Conservation (phyloP, 2,113 vertebrate species). For the Podocnemis expansa region DNA sequence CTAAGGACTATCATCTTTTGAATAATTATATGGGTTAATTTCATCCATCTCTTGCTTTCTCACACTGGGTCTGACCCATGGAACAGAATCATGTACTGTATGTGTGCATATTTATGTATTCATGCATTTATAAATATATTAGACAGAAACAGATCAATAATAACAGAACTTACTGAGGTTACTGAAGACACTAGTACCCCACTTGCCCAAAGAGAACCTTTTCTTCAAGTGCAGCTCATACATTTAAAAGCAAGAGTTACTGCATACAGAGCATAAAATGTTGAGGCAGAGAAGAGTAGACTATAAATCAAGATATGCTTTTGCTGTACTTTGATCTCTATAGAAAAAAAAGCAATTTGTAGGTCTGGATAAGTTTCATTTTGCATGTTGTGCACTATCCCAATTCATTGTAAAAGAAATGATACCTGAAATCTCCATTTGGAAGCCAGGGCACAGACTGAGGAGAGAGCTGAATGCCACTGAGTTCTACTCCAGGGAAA, state of each 20-base stretch:
- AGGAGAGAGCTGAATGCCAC: neutral
- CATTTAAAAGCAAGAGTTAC: neutral
- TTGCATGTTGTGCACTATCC: neutral
- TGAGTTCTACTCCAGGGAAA: neutral
- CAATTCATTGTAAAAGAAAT: neutral
- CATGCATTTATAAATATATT: neutral
- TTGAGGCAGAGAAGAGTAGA: neutral
- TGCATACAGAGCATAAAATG: neutral
- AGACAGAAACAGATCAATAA: neutral
- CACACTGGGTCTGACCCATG: neutral
- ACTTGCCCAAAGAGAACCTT: neutral
- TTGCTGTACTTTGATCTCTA: neutral
- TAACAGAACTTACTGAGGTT: neutral
- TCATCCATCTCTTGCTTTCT: neutral
- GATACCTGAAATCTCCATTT: fast-evolving
- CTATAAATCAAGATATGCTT: neutral
- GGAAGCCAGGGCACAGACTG: neutral
- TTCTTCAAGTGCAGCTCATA: neutral
- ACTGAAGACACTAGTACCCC: neutral
- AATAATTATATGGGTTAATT: neutral
- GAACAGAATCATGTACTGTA: neutral
- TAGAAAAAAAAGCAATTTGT: neutral
- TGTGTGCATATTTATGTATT: neutral
- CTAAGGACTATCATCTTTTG: neutral
- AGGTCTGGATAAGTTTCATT: neutral